Evolutionary conservation across 2,797 vertebrate genomes (phyloP), one percentile per base, ranked within the genome.

Genomic region (Crocodylus rhombifer): DNA sequence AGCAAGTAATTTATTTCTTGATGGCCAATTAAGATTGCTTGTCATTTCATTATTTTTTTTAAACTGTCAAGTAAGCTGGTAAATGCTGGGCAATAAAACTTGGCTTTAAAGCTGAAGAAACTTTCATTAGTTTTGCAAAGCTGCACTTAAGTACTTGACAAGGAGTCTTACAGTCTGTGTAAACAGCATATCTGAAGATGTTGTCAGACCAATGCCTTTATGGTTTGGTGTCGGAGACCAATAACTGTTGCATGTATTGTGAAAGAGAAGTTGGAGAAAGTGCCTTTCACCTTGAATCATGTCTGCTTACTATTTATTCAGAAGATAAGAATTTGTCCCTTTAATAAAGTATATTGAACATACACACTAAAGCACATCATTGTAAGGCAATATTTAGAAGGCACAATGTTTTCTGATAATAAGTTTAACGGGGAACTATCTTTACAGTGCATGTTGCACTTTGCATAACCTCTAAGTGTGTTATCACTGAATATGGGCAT

Each of bases 281-380:
- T 9, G 6, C 14, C 55, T 86, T 77, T 84, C 2, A 62, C 11
- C 2, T 30, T 30, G 15, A 4, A 60, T n/a, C 1, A 51, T 78
- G 1, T 91, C 90, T 91, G 1, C 10, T 26, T 7, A 51, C 1
- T 13, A 79, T 76, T 81, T 87, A 42, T 58, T 65, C 5, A 84
- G 65, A 63, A 80, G 4, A n/a, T 17, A 84, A 73, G 7, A 82
- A 65, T 28, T 26, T 2, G 2, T 0, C 2, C 4, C 3, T 83
- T 2, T 55, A 51, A 30, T 26, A 75, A 2, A 2, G 11, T 63
- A 14, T 4, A 2, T 64, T 75, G 4, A 18, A 42, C 1, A 58
- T 20, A 36, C 1, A 42, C 2, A 60, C 1, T 58, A 61, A 80
- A 76, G 1, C 4, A 73, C 0, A 0, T 42, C n/a, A 51, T 30